phyloP scores from a whole-genome alignment of 2,113 vertebrate species.

The Anthoscopus minutus region DNA sequence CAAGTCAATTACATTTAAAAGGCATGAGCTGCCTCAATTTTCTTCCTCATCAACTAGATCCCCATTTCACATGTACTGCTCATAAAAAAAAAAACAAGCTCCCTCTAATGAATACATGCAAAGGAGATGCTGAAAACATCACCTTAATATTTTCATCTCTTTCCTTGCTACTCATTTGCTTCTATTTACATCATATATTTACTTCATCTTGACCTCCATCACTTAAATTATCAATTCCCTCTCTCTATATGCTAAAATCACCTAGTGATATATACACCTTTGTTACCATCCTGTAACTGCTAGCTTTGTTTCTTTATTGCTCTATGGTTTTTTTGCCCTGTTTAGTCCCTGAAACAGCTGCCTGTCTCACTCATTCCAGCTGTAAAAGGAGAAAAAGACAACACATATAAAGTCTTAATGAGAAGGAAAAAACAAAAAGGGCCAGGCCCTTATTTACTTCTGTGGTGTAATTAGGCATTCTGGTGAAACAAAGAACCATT shows the following conservation, averaged over 20 bases:
- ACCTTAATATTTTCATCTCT: background rate
- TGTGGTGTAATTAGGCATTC: background rate
- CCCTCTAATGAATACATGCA: background rate
- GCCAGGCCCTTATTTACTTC: background rate
- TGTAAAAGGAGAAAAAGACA: background rate
- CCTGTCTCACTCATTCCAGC: background rate
- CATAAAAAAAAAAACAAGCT: background rate
- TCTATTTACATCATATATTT: background rate
- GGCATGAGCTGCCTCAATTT: background rate
- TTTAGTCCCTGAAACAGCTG: background rate
- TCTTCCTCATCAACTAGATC: background rate
- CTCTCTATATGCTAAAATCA: background rate
- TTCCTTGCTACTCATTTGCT: background rate
- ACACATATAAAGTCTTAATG: background rate
- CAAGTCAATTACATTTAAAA: background rate
- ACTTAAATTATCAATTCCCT: background rate
- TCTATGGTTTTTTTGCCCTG: background rate
- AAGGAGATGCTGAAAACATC: background rate
- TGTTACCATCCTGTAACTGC: background rate
- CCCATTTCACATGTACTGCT: background rate
- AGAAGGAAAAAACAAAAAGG: background rate
- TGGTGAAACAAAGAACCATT: background rate
- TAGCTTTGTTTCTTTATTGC: conserved; percentile 2
- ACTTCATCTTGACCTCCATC: background rate
- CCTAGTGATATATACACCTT: background rate